These are phyloP conservation scores for Bagarius yarrelli DNA, from an alignment of 2,113 vertebrate genomes.

Conservation along the genomic window DNA sequence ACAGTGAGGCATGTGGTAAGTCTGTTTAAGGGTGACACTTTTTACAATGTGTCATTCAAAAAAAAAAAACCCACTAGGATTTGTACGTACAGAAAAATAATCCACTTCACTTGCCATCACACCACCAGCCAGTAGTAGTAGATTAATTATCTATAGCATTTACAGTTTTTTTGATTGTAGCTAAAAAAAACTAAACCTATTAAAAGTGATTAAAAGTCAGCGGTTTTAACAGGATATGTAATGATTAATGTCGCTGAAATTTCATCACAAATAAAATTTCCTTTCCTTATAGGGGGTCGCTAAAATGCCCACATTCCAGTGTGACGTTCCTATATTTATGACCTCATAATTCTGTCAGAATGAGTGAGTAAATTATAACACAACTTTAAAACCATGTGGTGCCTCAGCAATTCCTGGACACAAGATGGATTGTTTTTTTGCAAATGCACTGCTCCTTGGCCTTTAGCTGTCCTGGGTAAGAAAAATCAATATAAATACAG, in stretches of 20 bases:
- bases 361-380: conserved; percentile 47
- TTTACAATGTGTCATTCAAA: background rate
- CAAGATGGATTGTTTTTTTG: conserved; percentile 49
- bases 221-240: background rate
- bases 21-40: too few relatives aligned
- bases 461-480: conserved; percentile 50
- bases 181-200: background rate
- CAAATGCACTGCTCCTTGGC: conserved; percentile 43
- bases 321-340: conserved; percentile 12
- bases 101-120: background rate
- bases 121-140: background rate
- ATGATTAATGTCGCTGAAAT: conserved; percentile 15
- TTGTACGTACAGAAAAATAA: background rate
- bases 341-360: conserved; percentile 39
- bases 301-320: conserved; percentile 17
- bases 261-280: conserved; percentile 24
- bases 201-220: background rate
- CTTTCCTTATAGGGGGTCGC: conserved; percentile 3
- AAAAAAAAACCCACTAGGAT: background rate
- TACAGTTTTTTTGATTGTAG: too few relatives aligned
- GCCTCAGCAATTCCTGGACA: conserved; percentile 46
- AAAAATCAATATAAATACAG: conserved; percentile 52
- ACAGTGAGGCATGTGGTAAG: too few relatives aligned
- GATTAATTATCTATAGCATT: background rate
- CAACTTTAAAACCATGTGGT: conserved; percentile 48